Evolutionary conservation across 2,113 vertebrate genomes (phyloP).

Genomic region (Eupsittula cactorum): DNA sequence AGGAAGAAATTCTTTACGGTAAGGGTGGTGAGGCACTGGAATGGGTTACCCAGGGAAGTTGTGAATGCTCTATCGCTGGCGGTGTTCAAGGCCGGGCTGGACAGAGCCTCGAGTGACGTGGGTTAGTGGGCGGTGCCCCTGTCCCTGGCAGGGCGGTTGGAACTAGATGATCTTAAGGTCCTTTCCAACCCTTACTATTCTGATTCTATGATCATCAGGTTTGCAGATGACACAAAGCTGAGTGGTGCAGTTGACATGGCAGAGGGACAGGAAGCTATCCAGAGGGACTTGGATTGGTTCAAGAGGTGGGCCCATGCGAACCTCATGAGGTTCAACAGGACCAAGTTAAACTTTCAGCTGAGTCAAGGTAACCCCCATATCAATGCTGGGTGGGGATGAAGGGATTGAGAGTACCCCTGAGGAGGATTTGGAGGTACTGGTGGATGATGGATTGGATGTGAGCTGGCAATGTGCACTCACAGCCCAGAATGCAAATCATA

Average conservation of each 20-base stretch:
- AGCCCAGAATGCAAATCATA: neutral
- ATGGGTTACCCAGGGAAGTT: too few species aligned
- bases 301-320: neutral
- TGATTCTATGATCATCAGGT: neutral
- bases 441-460: neutral
- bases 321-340: neutral
- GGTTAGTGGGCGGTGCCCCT: too few species aligned
- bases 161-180: too few species aligned
- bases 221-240: neutral
- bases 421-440: neutral
- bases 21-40: too few species aligned
- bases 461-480: neutral
- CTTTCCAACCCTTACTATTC: too few species aligned
- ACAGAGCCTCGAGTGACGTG: too few species aligned
- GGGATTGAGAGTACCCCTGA: neutral
- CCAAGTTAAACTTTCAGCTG: neutral
- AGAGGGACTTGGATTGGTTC: neutral
- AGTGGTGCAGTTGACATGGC: neutral
- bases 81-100: too few species aligned
- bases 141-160: too few species aligned
- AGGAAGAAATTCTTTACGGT: too few species aligned
- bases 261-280: neutral
- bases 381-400: neutral
- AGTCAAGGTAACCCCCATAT: neutral
- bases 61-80: too few species aligned